Conservation (phyloP, 2,888 invertebrate species). For the Frankliniella fusca region DNA sequence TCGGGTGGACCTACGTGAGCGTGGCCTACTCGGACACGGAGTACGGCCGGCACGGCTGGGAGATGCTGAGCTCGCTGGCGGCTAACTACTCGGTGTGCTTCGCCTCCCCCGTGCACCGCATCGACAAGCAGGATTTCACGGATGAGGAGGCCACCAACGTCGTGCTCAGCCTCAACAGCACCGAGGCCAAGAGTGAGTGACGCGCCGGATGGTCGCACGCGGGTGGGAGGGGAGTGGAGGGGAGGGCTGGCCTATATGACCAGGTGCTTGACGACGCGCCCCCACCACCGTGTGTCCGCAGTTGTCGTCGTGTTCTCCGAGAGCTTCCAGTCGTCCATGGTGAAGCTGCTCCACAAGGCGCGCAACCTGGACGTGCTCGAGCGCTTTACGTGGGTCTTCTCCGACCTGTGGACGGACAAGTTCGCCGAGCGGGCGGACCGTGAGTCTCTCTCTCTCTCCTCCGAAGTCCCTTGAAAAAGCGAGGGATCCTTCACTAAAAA, state of each 20-base stretch:
- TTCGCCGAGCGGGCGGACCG: conserved; percentile 37
- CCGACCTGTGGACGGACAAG: conserved; percentile 51
- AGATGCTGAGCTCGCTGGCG: conserved; percentile 48
- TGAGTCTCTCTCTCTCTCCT: conserved; percentile 37
- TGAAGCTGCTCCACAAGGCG: conserved; percentile 50
- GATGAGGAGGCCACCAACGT: conserved; percentile 49
- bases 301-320: conserved; percentile 54
- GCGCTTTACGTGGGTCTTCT: conserved; percentile 53
- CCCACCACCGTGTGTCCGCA: conserved; percentile 37
- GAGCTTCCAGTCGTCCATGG: conserved; percentile 45
- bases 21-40: conserved; percentile 55
- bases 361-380: conserved; percentile 43
- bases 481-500: no score
- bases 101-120: conserved; percentile 48
- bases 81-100: conserved; percentile 52
- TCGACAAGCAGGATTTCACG: conserved; percentile 48
- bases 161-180: conserved; percentile 47
- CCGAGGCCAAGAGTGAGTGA: conserved; percentile 50
- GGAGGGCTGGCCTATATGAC: not conserved
- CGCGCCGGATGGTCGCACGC: not conserved
- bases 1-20: conserved; percentile 55
- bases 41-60: conserved; percentile 54
- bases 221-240: not conserved
- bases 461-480: not conserved
- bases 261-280: not conserved